These are phyloP conservation scores for Pteria penguin DNA, from an alignment of 2,888 invertebrate genomes.

Conservation along the genomic window DNA sequence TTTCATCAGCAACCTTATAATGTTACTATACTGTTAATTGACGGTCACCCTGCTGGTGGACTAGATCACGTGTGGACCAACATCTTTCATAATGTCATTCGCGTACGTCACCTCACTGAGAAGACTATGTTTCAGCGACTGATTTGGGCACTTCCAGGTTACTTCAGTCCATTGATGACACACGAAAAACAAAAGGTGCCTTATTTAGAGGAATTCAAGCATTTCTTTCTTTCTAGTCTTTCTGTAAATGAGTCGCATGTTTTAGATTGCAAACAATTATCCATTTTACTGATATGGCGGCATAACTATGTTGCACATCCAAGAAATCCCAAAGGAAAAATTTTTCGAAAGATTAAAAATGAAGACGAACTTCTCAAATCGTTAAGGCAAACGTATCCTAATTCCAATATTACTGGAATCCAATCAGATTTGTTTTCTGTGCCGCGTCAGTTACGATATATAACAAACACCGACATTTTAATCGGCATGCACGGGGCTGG, in stretches of 20 bases:
- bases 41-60: constrained; percentile 75
- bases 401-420: constrained; percentile 58
- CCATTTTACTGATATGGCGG: constrained; percentile 76
- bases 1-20: constrained; percentile 58
- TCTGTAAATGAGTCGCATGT: constrained; percentile 37
- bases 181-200: constrained; percentile 63
- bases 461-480: constrained; percentile 72
- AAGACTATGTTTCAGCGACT: constrained; percentile 59
- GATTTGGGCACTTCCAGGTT: constrained; percentile 74
- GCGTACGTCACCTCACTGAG: constrained; percentile 60
- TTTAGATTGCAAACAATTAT: constrained; percentile 67
- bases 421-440: constrained; percentile 74
- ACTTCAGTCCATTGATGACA: constrained; percentile 72
- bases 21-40: constrained; percentile 72
- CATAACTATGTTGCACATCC: constrained; percentile 78
- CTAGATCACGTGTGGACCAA: constrained; percentile 73
- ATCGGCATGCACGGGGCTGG: constrained; percentile 80
- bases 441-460: constrained; percentile 68
- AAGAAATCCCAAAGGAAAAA: constrained; percentile 73
- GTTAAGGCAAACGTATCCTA: constrained; percentile 54
- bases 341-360: constrained; percentile 76
- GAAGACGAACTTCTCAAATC: constrained; percentile 71
- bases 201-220: constrained; percentile 71
- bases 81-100: constrained; percentile 70
- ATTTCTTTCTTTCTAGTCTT: constrained; percentile 70